Conservation (phyloP, 2,888 invertebrate species). For the Polydrusus tereticollis region DNA sequence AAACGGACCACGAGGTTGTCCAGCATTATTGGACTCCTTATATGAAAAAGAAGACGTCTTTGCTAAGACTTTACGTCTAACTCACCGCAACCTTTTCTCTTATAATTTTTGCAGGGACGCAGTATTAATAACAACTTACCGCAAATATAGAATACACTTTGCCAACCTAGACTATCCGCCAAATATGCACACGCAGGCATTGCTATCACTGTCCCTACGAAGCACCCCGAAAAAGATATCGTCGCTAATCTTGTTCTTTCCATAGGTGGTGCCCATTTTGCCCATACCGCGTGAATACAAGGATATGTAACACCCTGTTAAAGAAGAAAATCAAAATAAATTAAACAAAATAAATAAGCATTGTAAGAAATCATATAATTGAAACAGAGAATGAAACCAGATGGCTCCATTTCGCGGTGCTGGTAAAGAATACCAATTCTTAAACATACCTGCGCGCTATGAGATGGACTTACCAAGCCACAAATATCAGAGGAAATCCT, state of each 20-base stretch:
- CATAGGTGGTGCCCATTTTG: constrained; percentile 84
- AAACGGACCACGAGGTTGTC: too few relatives aligned
- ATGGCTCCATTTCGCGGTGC: too few relatives aligned
- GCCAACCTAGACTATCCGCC: constrained; percentile 80
- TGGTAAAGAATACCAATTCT: too few relatives aligned
- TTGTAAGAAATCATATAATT: not conserved
- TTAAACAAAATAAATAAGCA: not conserved
- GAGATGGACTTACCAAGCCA: too few relatives aligned
- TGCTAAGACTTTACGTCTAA: too few relatives aligned
- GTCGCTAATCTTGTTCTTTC: constrained; percentile 85
- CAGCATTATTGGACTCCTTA: too few relatives aligned
- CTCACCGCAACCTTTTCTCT: not conserved
- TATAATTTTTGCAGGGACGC: not conserved
- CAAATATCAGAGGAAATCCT: too few relatives aligned
- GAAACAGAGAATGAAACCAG: too few relatives aligned
- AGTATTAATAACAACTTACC: constrained; percentile 40
- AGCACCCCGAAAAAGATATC: constrained; percentile 87
- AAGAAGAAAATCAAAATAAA: constrained; percentile 29
- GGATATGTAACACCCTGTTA: constrained; percentile 80
- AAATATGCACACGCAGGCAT: constrained; percentile 83
- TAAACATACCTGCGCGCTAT: too few relatives aligned
- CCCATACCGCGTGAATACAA: constrained; percentile 86
- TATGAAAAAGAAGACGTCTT: too few relatives aligned
- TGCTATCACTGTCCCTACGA: constrained; percentile 86
- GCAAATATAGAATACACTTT: constrained; percentile 85